Evolutionary conservation across 2,888 invertebrate genomes (phyloP).

Genomic region (Cheilosia vulpina): DNA sequence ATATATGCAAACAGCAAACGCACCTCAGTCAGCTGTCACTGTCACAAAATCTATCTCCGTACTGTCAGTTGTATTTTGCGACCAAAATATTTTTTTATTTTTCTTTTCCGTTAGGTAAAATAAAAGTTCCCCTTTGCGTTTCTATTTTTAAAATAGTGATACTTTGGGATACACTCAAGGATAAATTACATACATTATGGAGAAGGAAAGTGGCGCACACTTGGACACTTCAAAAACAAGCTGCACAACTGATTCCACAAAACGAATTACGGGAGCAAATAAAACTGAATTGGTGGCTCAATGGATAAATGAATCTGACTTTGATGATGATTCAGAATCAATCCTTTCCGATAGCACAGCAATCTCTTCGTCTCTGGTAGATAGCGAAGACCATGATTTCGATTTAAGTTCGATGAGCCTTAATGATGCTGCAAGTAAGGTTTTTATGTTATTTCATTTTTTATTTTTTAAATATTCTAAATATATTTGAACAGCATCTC

Average conservation of each 20-base stretch:
- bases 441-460: not conserved
- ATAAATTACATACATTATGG: conserved; percentile 24
- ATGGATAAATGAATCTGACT: conserved; percentile 54
- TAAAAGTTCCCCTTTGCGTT: not conserved
- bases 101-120: not conserved
- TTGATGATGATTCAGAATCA: conserved; percentile 54
- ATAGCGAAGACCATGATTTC: conserved; percentile 43
- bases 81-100: not conserved
- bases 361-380: conserved; percentile 56
- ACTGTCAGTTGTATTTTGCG: no score
- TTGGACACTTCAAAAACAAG: not conserved
- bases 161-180: not conserved
- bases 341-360: conserved; percentile 54
- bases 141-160: not conserved
- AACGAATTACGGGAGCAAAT: not conserved
- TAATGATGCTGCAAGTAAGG: conserved; percentile 13
- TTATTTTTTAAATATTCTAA: not conserved
- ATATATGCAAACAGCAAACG: no score
- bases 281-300: conserved; percentile 44
- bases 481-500: not conserved
- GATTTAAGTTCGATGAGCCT: conserved; percentile 39
- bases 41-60: no score
- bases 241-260: not conserved
- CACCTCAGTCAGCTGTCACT: no score
- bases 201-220: conserved; percentile 5